Base-by-base conservation (phyloP, 92 coral and sea anemone species). In the Desmophyllum pertusum region DNA sequence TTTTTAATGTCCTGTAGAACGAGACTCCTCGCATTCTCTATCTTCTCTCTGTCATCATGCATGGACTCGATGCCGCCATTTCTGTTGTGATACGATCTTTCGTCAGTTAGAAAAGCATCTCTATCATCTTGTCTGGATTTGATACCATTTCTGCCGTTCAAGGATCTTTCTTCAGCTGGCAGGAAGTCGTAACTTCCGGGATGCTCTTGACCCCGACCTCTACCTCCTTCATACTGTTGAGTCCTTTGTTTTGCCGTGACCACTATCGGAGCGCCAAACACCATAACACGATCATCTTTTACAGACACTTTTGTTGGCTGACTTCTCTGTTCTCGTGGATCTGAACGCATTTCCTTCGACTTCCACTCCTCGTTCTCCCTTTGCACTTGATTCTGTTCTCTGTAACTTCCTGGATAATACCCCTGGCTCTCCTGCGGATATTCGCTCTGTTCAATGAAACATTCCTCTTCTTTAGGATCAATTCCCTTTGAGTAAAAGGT, bases 191-290 rank as follows among this genome's bases (percentile, higher is more conserved):
- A 71, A 30, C 31, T 33, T 73, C 57, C 72, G 7, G 35, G 13
- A 3, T 48, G 75, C 36, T 48, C 45, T 29, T 53, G 75, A 7
- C 25, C 48, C 17, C 38, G 40, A 62, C 17, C 52, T 41, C 9
- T 41, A 21, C 3, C 33, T 6, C 8, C 70, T 55, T 82, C 72
- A 21, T 48, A 9, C 9, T 71, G 69, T 21, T 71, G 77, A 21
- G 39, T 61, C 21, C 72, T 41, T 30, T 37, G 86, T 82, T 65
- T 55, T 72, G 72, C 86, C 36, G 69, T 82, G 46, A 82, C 73
- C 43, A 82, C 70, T 39, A 82, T 82, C 9, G 86, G 86, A 17
- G 55, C 78, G n/a, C 86, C 86, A 40, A 71, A 82, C 31, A 72
- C 79, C 86, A 82, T 82, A 33, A n/a, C 45, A 40, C 46, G 27